Conservation (phyloP, 1,140 invertebrate species). For the Gryon sp. region DNA sequence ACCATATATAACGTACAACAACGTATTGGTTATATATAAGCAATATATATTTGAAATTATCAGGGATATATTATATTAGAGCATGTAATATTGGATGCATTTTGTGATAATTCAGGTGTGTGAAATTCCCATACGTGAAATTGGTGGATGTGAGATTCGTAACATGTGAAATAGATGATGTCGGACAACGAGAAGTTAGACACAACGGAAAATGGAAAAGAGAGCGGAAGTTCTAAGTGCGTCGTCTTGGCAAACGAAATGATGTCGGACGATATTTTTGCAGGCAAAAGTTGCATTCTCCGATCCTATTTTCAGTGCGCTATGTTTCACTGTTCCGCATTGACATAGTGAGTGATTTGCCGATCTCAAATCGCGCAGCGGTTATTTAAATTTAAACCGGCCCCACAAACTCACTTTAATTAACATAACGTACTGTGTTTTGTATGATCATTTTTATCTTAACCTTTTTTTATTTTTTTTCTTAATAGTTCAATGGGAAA, state of each 20-base stretch:
- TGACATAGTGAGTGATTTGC: conserved; percentile 51
- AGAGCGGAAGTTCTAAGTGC: conserved; percentile 55
- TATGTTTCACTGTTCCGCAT: conserved; percentile 58
- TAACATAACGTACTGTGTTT: background rate
- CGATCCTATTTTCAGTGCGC: conserved; percentile 57
- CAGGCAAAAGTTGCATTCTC: conserved; percentile 58
- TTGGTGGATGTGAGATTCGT: no score
- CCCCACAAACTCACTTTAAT: background rate
- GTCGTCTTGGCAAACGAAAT: conserved; percentile 60
- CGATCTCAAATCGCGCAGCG: conserved; percentile 29
- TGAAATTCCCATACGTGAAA: no score
- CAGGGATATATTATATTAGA: no score
- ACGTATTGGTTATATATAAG: no score
- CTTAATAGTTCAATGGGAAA: no score
- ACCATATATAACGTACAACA: no score
- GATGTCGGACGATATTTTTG: conserved; percentile 57
- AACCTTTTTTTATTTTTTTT: no score
- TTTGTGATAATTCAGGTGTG: no score
- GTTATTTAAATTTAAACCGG: conserved; percentile 16
- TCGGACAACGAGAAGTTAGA: background rate
- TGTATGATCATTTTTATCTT: no score
- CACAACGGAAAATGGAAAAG: conserved; percentile 54
- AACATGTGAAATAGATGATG: no score
- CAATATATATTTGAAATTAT: no score
- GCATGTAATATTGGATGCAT: no score